Evolutionary conservation across 1,140 invertebrate species (phyloP), one percentile per base, ranked within the genome.

Genomic region (Drosophila lacertosa): DNA sequence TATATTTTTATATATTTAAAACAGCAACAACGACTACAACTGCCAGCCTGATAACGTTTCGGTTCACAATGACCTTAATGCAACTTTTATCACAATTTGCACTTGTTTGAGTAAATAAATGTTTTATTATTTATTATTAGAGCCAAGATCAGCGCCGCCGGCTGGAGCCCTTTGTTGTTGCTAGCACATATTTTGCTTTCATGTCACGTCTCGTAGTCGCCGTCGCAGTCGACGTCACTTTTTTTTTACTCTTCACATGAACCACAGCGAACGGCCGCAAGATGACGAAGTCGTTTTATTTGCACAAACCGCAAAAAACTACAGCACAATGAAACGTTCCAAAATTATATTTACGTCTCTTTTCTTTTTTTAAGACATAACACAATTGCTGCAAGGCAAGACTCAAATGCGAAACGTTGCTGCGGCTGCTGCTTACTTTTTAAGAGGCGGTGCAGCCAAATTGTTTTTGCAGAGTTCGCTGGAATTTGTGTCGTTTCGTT

Each of bases 281-380:
- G 82, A 86, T 86, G 82, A 86, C 82, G 82, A 86, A 82, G 82
- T 63, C 82, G 66, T 88, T 86, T 84, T 69, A 80, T 73, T 76
- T 59, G 68, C 63, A 73, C 45, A 74, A 26, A 51, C 37, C 54
- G 32, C 57, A 62, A 55, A 70, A 29, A 29, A 29, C 6, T 7
- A 74, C 51, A 55, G 57, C 42, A 77, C 57, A 50, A 53, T 50
- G 58, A 47, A 62, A 78, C 44, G n/a, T 47, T 60, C 40, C 37
- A 11, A 83, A 80, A 73, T 68, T 66, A 74, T 58, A n/a, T 32
- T 59, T n/a, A n/a, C n/a, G 26, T 29, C 33, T 74, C 37, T n/a
- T n/a, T 15, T 48, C 29, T 1, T 48, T 15, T 48, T 48, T 22
- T 35, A 51, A 9, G 24, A 44, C 60, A 74, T 58, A 73, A 55